phyloP scores from a whole-genome alignment of 2,113 vertebrate genomes.

The Onychostoma macrolepis region DNA sequence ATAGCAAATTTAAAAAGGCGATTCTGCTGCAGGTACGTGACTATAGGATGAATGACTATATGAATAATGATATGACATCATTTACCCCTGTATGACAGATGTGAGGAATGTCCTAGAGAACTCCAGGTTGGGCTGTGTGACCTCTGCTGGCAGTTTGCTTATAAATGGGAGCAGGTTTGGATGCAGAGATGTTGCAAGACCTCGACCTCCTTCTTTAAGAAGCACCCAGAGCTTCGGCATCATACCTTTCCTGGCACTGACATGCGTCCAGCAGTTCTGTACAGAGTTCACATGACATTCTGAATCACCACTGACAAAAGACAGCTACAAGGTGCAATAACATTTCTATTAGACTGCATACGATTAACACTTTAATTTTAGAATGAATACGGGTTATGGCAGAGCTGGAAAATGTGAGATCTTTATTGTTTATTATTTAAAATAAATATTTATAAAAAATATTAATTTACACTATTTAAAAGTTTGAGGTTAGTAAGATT shows the following conservation, averaged over 20 bases:
- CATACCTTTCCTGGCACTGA: conserved; percentile 89
- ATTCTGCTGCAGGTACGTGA: neutral
- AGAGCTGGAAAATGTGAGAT: neutral
- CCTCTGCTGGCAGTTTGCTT: conserved; percentile 84
- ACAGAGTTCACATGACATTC: neutral
- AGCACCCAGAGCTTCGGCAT: conserved; percentile 89
- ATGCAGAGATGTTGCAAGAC: conserved; percentile 86
- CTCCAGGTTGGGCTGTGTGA: conserved; percentile 82
- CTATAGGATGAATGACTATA: neutral
- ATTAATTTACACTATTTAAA: neutral
- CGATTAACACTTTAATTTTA: neutral
- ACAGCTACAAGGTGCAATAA: neutral
- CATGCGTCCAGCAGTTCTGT: conserved; percentile 94
- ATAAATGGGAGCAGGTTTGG: conserved; percentile 92
- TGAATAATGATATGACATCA: neutral
- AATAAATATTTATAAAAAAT: neutral
- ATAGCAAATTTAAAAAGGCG: neutral
- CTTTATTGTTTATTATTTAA: neutral
- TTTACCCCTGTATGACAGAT: conserved; percentile 85
- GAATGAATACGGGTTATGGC: neutral
- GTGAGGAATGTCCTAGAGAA: conserved; percentile 87
- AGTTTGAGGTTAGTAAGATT: neutral
- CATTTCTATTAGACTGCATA: neutral
- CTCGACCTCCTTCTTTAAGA: conserved; percentile 88
- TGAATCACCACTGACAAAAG: neutral